Base-by-base conservation (phyloP, 2,797 vertebrate genomes). In the Notolepis coatsorum region DNA sequence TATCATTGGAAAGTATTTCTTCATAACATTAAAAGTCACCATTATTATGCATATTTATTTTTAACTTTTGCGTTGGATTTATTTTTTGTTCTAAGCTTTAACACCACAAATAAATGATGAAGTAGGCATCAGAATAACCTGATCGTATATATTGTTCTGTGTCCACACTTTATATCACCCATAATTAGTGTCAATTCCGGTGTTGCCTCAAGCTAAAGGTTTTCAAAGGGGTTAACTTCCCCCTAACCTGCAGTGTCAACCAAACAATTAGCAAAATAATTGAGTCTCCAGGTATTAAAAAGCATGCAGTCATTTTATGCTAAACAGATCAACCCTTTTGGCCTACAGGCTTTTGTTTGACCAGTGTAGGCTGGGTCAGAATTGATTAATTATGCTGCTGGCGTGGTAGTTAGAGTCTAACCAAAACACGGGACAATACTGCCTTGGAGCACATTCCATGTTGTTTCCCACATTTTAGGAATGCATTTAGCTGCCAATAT, bases 181-280 rank as follows among this genome's bases (percentile, higher is more conserved):
- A 53, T 69, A 72, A 82, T 88, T 78, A 71, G 66, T 21, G 27
- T 30, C 39, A 58, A 65, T 57, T 39, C 48, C 47, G 24, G 61
- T 33, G 20, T 20, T 17, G 68, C 65, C 72, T 82, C 53, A 2
- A 49, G 75, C 72, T 61, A 50, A 77, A 79, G 81, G 79, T 82
- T 77, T 81, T 86, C 71, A 80, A 80, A 83, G 83, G 82, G 39
- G 18, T 47, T 55, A 54, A 68, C 73, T 51, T 46, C 42, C 66
- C 27, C 5, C 28, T 84, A 81, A 88, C 84, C 84, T 80, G 71
- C 67, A 75, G 73, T 72, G 82, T 72, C 84, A 71, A 80, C 74
- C 46, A 68, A 85, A 80, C 77, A 81, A 73, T 84, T 84, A 84
- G 75, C 55, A 67, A 88, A 89, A 88, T 88, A 88, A 91, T 84